Conservation (phyloP, 2,797 vertebrate genomes). For the Mastacembelus armatus region DNA sequence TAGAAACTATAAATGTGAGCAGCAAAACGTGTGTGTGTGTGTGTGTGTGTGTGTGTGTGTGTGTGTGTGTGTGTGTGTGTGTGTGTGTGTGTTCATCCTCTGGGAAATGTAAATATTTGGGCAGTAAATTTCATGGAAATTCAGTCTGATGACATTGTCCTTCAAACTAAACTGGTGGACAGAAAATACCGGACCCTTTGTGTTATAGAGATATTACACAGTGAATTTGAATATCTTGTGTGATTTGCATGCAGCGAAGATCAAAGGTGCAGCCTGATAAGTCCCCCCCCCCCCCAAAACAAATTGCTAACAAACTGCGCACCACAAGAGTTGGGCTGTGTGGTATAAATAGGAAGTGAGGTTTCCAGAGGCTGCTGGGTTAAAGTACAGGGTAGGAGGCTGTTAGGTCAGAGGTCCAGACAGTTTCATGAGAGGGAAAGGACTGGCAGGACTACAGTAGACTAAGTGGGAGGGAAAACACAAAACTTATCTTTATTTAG, state of each 20-base stretch:
- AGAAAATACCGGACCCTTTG: not conserved
- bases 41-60: too few relatives aligned
- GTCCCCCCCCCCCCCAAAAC: constrained; percentile 18
- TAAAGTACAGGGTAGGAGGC: constrained; percentile 49
- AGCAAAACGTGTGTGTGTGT: too few relatives aligned
- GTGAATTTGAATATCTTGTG: constrained; percentile 36
- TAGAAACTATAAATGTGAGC: too few relatives aligned
- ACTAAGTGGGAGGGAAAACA: constrained; percentile 28
- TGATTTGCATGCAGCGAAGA: constrained; percentile 34
- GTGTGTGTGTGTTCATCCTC: too few relatives aligned
- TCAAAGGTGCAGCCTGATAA: constrained; percentile 45
- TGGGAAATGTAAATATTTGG: not conserved
- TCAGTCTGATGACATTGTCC: not conserved
- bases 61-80: too few relatives aligned
- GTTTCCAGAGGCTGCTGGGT: constrained; percentile 33
- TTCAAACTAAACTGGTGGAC: not conserved
- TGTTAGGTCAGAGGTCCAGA: constrained; percentile 55
- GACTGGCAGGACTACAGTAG: constrained; percentile 27
- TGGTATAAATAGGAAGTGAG: constrained; percentile 38
- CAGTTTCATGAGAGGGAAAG: constrained; percentile 22
- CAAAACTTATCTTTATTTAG: constrained; percentile 13
- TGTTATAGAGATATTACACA: not conserved
- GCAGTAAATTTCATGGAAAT: not conserved
- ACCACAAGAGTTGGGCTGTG: constrained; percentile 25
- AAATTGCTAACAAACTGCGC: constrained; percentile 40